Percentiles rank a stretch among this genome's conserved stretches.
phyloP scores from a whole-genome alignment of 2,888 invertebrate genomes.

The Caradrina clavipalpis region DNA sequence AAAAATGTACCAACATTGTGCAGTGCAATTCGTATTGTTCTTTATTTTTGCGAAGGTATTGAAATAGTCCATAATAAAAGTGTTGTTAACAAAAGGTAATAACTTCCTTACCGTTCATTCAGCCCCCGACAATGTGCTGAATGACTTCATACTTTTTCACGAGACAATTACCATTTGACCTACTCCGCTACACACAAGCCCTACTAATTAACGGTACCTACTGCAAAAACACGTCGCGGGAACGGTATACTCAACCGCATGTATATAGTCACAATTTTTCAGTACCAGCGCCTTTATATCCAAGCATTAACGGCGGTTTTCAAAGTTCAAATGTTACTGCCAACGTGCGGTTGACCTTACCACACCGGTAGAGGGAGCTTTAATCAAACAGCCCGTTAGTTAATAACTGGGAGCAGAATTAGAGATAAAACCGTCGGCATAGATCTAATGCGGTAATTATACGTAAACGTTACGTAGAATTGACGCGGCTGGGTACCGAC shows the following conservation, averaged over 20 bases:
- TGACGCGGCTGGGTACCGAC: conserved; percentile 22
- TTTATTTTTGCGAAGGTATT: too few relatives aligned
- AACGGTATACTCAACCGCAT: neutral
- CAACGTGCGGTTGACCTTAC: neutral
- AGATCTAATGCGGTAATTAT: conserved; percentile 50
- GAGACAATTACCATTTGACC: conserved; percentile 2
- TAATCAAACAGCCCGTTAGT: conserved; percentile 47
- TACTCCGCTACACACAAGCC: neutral
- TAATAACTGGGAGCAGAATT: conserved; percentile 42
- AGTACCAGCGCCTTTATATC: neutral
- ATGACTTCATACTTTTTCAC: neutral
- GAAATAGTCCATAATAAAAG: too few relatives aligned
- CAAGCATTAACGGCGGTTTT: neutral
- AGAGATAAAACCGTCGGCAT: conserved; percentile 38
- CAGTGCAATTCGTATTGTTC: too few relatives aligned
- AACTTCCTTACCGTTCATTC: too few relatives aligned
- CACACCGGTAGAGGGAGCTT: conserved; percentile 23
- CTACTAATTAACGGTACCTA: conserved; percentile 22
- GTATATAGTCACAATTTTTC: neutral
- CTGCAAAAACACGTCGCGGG: neutral
- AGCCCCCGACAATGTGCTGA: neutral
- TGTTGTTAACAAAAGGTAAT: too few relatives aligned
- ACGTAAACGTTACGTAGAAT: conserved; percentile 26
- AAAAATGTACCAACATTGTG: too few relatives aligned
- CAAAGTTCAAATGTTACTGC: neutral